phyloP scores from a whole-genome alignment of 2,113 vertebrate species.

The Poeciliopsis occidentalis region DNA sequence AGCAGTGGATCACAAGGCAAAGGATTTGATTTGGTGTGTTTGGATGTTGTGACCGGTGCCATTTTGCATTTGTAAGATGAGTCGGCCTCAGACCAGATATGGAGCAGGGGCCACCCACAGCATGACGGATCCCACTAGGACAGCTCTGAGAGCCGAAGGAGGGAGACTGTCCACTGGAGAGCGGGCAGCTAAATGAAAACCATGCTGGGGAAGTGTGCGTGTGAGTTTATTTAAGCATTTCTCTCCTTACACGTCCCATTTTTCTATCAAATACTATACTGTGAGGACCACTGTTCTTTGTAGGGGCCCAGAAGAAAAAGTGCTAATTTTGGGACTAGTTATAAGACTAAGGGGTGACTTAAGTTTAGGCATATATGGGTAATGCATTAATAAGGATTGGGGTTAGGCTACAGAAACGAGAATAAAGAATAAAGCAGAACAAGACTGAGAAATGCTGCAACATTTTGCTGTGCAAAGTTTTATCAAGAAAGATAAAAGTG shows the following conservation, averaged over 20 bases:
- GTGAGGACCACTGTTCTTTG: too few relatives aligned
- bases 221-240: too few relatives aligned
- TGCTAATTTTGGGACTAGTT: too few relatives aligned
- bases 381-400: too few relatives aligned
- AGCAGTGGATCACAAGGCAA: background rate
- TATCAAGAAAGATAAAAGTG: background rate
- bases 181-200: background rate
- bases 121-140: background rate
- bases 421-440: too few relatives aligned
- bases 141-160: background rate
- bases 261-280: too few relatives aligned
- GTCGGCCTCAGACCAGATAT: background rate
- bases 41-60: conserved; percentile 3
- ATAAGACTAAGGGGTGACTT: too few relatives aligned
- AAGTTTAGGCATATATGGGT: too few relatives aligned
- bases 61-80: conserved; percentile 4
- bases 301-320: too few relatives aligned
- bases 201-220: too few relatives aligned
- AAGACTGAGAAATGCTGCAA: background rate
- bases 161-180: background rate
- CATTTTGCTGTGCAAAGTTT: background rate
- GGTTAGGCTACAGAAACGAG: too few relatives aligned
- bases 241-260: too few relatives aligned
- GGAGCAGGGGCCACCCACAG: background rate
- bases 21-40: background rate